Evolutionary conservation across 2,797 vertebrate genomes (phyloP).

Genomic region (Sphenopsis melanotis): DNA sequence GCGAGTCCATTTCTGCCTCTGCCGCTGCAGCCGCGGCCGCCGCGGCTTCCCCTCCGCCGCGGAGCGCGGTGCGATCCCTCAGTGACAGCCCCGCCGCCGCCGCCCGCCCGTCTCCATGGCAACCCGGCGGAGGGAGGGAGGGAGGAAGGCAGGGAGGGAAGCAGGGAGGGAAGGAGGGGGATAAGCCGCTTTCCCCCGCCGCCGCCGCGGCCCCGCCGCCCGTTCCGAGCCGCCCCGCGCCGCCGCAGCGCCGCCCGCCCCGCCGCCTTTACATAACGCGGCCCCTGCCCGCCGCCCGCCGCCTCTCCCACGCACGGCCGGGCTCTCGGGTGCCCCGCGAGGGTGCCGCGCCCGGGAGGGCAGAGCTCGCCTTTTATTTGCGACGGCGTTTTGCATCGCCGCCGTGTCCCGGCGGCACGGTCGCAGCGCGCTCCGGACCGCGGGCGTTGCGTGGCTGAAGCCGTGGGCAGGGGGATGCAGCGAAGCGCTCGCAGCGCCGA

Average conservation of each 20-base stretch:
- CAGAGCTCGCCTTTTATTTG: not conserved
- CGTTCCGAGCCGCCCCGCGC: constrained; percentile 57
- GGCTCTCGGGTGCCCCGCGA: not conserved
- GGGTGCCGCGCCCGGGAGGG: not conserved
- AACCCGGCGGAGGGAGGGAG: constrained; percentile 61
- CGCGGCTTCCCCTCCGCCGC: constrained; percentile 67
- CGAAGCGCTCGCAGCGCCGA: not conserved
- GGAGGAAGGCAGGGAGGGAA: not conserved
- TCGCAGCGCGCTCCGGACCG: fast-evolving
- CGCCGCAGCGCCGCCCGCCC: not conserved
- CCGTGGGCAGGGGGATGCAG: not conserved
- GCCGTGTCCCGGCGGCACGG: not conserved
- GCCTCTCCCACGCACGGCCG: not conserved
- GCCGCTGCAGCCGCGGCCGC: constrained; percentile 43
- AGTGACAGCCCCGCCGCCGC: constrained; percentile 73
- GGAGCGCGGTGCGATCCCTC: constrained; percentile 69
- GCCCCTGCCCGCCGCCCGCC: not conserved
- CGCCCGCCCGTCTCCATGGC: constrained; percentile 76
- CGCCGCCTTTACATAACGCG: not conserved
- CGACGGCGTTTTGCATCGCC: not conserved
- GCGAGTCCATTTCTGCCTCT: constrained; percentile 91
- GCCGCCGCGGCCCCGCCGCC: constrained; percentile 49
- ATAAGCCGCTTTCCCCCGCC: constrained; percentile 81
- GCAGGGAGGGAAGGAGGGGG: constrained; percentile 41
- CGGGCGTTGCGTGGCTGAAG: fast-evolving